phyloP scores from a whole-genome alignment of 2,797 vertebrate genomes.

The Neopelma chrysocephalum region DNA sequence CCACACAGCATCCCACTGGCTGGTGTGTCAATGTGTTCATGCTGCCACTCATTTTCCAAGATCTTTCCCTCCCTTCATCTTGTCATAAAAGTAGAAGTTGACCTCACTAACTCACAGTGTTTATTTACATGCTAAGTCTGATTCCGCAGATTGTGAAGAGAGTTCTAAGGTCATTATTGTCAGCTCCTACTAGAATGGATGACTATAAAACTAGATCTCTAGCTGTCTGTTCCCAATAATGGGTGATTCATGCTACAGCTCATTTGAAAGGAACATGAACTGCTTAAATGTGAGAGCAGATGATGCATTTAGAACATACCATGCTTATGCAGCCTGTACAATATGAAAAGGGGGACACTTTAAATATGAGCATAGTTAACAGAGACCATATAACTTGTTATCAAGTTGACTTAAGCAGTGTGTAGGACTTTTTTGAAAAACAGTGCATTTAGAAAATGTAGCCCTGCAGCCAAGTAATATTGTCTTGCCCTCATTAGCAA shows the following conservation, averaged over 20 bases:
- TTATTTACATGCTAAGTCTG: not conserved
- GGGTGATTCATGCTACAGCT: not conserved
- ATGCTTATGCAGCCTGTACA: not conserved
- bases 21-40: not conserved
- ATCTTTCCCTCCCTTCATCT: not conserved
- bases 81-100: not conserved
- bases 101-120: not conserved
- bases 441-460: not conserved
- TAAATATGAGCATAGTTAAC: not conserved
- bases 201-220: not conserved
- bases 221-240: not conserved
- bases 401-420: not conserved
- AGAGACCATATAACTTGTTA: not conserved
- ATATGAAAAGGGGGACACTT: not conserved
- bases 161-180: not conserved
- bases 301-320: not conserved
- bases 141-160: not conserved
- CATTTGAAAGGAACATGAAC: not conserved
- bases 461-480: not conserved
- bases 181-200: not conserved
- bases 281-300: not conserved
- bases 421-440: not conserved
- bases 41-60: not conserved
- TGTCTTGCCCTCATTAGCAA: not conserved
- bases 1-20: not conserved